Percentiles rank a stretch among this genome's conserved stretches.
Evolutionary conservation across 2,888 invertebrate species (phyloP).

Genomic region (Onchidella celtica): DNA sequence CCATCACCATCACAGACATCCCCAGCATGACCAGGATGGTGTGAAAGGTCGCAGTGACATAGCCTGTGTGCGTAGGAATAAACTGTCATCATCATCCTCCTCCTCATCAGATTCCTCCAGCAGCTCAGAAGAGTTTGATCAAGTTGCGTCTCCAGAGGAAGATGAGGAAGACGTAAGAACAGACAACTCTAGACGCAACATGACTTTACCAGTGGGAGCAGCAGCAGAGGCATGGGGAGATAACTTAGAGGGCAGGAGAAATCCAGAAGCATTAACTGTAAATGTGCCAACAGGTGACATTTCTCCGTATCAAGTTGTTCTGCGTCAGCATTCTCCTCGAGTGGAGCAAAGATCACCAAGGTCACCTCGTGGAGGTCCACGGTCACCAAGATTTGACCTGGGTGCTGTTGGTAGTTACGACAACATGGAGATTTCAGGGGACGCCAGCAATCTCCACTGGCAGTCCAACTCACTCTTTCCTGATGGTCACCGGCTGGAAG

Average conservation of each 20-base stretch:
- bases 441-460: not conserved
- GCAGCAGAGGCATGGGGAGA: not conserved
- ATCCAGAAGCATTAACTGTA: not conserved
- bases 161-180: not conserved
- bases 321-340: conserved; percentile 38
- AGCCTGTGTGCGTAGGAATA: conserved; percentile 32
- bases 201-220: not conserved
- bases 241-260: not conserved
- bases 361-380: too few species aligned
- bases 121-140: conserved; percentile 45
- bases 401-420: not conserved
- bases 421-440: not conserved
- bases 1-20: not conserved
- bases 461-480: not conserved
- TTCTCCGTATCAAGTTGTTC: conserved; percentile 22
- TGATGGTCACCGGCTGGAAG: conserved; percentile 19
- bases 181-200: not conserved
- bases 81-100: conserved; percentile 34
- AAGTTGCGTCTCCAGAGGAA: conserved; percentile 36
- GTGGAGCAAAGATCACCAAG: conserved; percentile 20
- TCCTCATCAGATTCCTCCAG: conserved; percentile 3
- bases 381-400: not conserved
- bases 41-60: conserved; percentile 23
- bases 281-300: not conserved
- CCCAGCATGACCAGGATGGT: not conserved